Conservation (phyloP, 2,797 vertebrate genomes). For the Antrozous pallidus region DNA sequence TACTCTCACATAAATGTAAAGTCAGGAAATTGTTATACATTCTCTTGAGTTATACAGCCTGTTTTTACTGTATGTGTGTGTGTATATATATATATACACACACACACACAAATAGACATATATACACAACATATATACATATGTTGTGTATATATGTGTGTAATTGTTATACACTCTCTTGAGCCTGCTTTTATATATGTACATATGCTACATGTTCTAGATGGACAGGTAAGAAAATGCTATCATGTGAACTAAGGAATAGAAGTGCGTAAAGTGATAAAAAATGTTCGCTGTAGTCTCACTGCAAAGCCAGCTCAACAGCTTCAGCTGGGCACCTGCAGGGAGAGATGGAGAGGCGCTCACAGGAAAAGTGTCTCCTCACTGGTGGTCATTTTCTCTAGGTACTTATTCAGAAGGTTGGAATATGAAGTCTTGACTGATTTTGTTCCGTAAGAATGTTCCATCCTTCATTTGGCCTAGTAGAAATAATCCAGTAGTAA, state of each 20-base stretch:
- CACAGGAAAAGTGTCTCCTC: background rate
- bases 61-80: background rate
- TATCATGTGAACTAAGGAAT: background rate
- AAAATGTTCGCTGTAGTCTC: background rate
- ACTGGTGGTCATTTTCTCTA: background rate
- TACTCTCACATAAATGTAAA: background rate
- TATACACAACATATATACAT: too few species aligned
- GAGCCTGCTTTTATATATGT: background rate
- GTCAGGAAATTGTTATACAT: background rate
- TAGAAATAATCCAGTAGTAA: slow-evolving; percentile 35
- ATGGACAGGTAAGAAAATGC: background rate
- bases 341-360: background rate
- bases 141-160: too few species aligned
- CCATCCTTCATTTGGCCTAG: slow-evolving; percentile 51
- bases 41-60: background rate
- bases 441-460: background rate
- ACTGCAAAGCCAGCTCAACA: background rate
- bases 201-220: background rate
- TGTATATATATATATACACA: too few species aligned
- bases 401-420: slow-evolving; percentile 28
- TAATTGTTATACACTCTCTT: background rate
- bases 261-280: background rate
- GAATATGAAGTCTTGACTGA: slow-evolving; percentile 33
- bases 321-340: background rate
- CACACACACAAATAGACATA: too few species aligned